A percentile compares a stretch with the other conserved stretches of the same genome.
These are phyloP conservation scores for Acanthis flammea DNA, from an alignment of 2,797 vertebrate species.

Conservation along the genomic window DNA sequence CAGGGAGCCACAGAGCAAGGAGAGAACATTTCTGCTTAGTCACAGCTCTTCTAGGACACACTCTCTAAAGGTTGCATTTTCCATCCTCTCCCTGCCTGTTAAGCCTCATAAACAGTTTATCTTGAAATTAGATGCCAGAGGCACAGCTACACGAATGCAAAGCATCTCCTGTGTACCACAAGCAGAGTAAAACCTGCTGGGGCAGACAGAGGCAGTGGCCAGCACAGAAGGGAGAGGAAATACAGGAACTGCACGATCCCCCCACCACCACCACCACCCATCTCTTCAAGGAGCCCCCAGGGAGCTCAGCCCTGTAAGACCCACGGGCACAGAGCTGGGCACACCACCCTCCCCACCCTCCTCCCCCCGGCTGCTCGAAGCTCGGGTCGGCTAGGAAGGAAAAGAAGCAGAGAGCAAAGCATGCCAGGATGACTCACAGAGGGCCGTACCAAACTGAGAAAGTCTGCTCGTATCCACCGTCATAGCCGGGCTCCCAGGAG, in stretches of 20 bases:
- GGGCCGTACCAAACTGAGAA: conserved; percentile 99
- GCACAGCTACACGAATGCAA: conserved; percentile 28
- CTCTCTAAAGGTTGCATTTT: conserved; percentile 28
- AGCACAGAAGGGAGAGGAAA: neutral
- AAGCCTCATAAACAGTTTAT: conserved; percentile 53
- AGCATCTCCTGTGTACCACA: neutral
- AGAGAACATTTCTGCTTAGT: conserved; percentile 49
- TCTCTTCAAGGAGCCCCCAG: fast-evolving
- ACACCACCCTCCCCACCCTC: neutral
- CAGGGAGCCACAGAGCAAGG: neutral
- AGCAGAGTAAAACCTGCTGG: conserved; percentile 3
- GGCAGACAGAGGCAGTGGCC: neutral
- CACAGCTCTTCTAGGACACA: conserved; percentile 10
- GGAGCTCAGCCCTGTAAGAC: neutral
- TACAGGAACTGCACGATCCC: neutral
- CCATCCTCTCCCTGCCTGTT: conserved; percentile 24
- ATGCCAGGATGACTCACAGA: conserved; percentile 95
- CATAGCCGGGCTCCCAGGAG: conserved; percentile 98
- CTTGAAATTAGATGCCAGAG: conserved; percentile 52
- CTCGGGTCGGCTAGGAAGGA: conserved; percentile 67
- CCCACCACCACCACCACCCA: neutral
- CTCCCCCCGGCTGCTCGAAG: neutral
- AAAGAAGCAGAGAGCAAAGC: conserved; percentile 96
- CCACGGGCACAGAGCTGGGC: neutral
- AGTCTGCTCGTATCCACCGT: conserved; percentile 98